A percentile compares a stretch with the other conserved stretches of the same genome.
Evolutionary conservation across 1,140 invertebrate genomes (phyloP).

Genomic region (Eciton burchellii): DNA sequence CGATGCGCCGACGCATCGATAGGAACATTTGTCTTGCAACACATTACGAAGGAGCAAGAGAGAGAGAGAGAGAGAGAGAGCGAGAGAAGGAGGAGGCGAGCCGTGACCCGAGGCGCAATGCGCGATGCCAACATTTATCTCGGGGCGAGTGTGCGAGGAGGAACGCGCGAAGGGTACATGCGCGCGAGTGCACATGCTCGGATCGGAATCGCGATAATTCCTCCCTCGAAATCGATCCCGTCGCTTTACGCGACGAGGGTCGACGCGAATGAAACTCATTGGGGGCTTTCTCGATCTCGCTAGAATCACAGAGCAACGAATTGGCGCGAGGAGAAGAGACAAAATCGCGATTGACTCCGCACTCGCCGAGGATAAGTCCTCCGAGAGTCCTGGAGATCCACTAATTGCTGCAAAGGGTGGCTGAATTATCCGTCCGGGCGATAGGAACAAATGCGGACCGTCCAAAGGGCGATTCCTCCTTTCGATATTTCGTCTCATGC

Average conservation of each 20-base stretch:
- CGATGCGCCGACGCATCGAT: slow-evolving; percentile 42
- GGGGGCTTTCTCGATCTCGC: slow-evolving; percentile 20
- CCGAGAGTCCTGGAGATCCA: neutral
- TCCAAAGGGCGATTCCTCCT: too few species aligned
- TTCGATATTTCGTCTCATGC: too few species aligned
- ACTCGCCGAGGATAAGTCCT: slow-evolving; percentile 10
- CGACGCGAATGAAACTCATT: slow-evolving; percentile 6
- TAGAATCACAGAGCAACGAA: neutral
- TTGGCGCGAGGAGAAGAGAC: slow-evolving; percentile 3
- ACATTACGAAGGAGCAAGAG: slow-evolving; percentile 7
- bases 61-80: too few species aligned
- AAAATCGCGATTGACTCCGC: neutral
- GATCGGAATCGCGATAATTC: slow-evolving; percentile 52
- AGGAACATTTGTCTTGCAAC: slow-evolving; percentile 51
- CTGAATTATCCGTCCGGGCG: too few species aligned
- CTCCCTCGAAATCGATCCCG: slow-evolving; percentile 38
- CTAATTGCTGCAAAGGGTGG: neutral
- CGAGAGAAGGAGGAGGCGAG: slow-evolving; percentile 42
- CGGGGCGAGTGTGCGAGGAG: neutral
- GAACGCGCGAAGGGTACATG: slow-evolving; percentile 8
- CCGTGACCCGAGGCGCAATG: slow-evolving; percentile 44
- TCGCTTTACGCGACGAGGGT: slow-evolving; percentile 29
- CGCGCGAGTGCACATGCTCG: neutral
- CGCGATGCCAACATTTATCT: slow-evolving; percentile 55
- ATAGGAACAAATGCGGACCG: too few species aligned